Base-by-base conservation (phyloP, 2,797 vertebrate genomes). In the Garrulus glandarius region DNA sequence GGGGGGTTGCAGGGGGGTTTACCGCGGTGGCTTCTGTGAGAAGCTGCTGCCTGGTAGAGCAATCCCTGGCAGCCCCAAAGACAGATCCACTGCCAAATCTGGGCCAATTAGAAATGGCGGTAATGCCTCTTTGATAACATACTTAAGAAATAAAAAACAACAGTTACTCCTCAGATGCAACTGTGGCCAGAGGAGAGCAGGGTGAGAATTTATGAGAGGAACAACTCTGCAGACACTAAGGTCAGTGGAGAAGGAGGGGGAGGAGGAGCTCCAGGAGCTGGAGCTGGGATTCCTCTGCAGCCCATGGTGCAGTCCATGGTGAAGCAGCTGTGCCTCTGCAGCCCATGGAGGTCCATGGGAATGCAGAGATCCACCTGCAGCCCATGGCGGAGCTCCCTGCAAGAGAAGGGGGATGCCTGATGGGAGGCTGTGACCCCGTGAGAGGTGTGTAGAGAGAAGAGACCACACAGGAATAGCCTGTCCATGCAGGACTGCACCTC, bases 281-380 rank as follows among this genome's bases (percentile, higher is more conserved):
- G 32, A 75, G 32, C 26, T 57, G 36, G 4, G 6, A 36, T 36
- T 57, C 11, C 15, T 5, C 27, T 49, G 50, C 29, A 71, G 55
- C 1, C 27, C 0, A 0, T 37, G 47, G 22, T 27, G 14, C 11
- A 32, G 18, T 1, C 46, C 15, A 3, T 29, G 30, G 19, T 2
- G 7, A 29, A 6, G 37, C 47, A 63, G 37, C 57, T 52, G 15
- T 63, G 32, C 19, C 15, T 19, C 37, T 41, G 36, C 19, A 43
- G 29, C 8, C 17, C 44, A 3, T 23, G 37, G 20, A 34, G 32
- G 1, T 34, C 29, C 12, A 60, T 6, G 9, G 11, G 13, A 11
- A 36, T 36, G 17, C 9, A 46, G 27, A 52, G 41, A 60, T 29
- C 27, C 12, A 37, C 23, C 27, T 14, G 10, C 16, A 39, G 41